Conservation (phyloP, 2,113 vertebrate genomes). For the Nerophis lumbriciformis region DNA sequence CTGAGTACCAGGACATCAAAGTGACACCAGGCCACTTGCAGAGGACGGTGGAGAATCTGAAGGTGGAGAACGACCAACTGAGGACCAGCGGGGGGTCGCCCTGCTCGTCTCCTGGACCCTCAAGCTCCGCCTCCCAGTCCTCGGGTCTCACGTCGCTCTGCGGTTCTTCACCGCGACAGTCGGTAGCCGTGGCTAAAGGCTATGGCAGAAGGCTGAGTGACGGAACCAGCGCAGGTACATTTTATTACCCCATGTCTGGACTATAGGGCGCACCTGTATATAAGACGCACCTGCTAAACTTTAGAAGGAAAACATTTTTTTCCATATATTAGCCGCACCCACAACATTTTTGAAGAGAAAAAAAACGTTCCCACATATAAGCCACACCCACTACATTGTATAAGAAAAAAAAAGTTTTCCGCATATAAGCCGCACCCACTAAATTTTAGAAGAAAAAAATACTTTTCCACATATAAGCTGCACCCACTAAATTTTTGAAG, state of each 20-base stretch:
- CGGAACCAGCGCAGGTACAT: slow-evolving; percentile 75
- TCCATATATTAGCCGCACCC: too few relatives aligned
- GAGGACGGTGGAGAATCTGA: slow-evolving; percentile 91
- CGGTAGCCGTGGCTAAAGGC: slow-evolving; percentile 82
- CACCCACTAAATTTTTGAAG: too few relatives aligned
- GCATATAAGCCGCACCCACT: too few relatives aligned
- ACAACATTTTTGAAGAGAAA: too few relatives aligned
- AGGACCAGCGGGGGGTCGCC: slow-evolving; percentile 79
- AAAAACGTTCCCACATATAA: too few relatives aligned
- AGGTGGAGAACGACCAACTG: slow-evolving; percentile 90
- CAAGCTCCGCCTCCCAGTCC: slow-evolving; percentile 72
- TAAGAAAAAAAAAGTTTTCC: too few relatives aligned
- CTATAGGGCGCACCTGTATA: too few relatives aligned
- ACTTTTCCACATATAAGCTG: too few relatives aligned
- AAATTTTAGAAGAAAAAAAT: too few relatives aligned
- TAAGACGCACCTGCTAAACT: too few relatives aligned
- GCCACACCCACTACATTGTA: too few relatives aligned
- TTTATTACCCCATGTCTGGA: not conserved
- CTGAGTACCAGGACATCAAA: not conserved
- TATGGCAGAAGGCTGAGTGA: slow-evolving; percentile 75
- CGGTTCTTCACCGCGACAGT: slow-evolving; percentile 82
- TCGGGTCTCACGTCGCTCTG: slow-evolving; percentile 75
- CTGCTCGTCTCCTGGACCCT: slow-evolving; percentile 73
- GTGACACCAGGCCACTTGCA: slow-evolving; percentile 38
- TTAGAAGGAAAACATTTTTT: too few relatives aligned